These are phyloP conservation scores for Drosophila neonasuta DNA, from an alignment of 2,888 invertebrate genomes.

Conservation along the genomic window DNA sequence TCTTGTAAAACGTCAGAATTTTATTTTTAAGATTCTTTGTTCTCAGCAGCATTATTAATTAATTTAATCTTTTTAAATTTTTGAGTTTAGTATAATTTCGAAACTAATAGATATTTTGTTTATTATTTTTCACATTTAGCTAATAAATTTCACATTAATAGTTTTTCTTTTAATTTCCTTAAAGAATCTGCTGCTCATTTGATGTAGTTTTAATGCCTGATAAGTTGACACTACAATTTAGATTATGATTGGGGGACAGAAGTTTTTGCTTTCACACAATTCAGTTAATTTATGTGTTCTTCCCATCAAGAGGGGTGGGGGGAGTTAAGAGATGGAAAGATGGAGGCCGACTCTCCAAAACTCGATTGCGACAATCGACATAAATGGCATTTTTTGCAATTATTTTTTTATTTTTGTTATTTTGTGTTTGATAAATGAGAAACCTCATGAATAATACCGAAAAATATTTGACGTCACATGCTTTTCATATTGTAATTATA, in stretches of 20 bases:
- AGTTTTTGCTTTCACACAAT: constrained; percentile 1
- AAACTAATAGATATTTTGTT: too few species aligned
- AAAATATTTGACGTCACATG: constrained; percentile 70
- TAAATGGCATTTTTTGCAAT: constrained; percentile 17
- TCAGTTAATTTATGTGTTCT: neutral
- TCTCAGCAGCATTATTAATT: too few species aligned
- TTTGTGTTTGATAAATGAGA: constrained; percentile 26
- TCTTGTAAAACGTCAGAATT: too few species aligned
- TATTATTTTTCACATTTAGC: too few species aligned
- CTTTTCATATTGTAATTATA: constrained; percentile 67
- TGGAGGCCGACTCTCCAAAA: constrained; percentile 1
- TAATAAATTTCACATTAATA: too few species aligned
- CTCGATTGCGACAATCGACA: constrained; percentile 55
- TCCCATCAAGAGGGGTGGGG: neutral
- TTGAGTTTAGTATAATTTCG: too few species aligned
- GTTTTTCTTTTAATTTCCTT: too few species aligned
- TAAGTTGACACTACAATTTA: neutral
- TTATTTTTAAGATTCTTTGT: too few species aligned
- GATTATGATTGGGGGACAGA: neutral
- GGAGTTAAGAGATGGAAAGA: too few species aligned
- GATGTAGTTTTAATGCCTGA: too few species aligned
- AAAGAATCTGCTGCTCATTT: too few species aligned
- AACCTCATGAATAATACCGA: constrained; percentile 69
- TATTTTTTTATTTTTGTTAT: constrained; percentile 14
- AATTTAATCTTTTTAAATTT: too few species aligned